These are phyloP conservation scores for Guaruba guarouba DNA, from an alignment of 2,113 vertebrate genomes.

Conservation along the genomic window DNA sequence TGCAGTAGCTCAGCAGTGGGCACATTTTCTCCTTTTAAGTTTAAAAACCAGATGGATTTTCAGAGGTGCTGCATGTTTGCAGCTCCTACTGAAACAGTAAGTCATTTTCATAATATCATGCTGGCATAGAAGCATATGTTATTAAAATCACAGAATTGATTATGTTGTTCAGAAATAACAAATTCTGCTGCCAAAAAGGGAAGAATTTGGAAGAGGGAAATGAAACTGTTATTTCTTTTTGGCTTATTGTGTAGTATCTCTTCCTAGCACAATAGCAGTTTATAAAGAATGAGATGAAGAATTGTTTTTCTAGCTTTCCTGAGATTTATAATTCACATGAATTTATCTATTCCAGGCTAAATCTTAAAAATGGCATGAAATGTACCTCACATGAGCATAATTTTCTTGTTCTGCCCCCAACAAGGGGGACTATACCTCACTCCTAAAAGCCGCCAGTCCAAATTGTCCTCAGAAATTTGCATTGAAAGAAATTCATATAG, in stretches of 20 bases:
- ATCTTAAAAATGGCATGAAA: background rate
- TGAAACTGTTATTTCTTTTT: slow-evolving; percentile 12
- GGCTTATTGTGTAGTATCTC: background rate
- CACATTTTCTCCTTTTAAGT: background rate
- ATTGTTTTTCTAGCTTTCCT: background rate
- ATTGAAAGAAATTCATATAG: background rate
- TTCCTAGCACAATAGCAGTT: background rate
- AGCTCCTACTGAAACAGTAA: slow-evolving; percentile 5
- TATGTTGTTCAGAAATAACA: slow-evolving; percentile 32
- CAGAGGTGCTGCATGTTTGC: background rate
- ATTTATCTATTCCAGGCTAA: background rate
- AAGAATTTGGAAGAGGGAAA: slow-evolving; percentile 5
- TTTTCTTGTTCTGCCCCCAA: background rate
- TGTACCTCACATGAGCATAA: accelerated
- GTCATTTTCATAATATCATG: slow-evolving; percentile 9
- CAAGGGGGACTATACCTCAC: background rate
- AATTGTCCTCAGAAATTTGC: background rate
- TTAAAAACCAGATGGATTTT: background rate
- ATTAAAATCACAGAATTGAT: slow-evolving; percentile 35
- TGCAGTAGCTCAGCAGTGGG: background rate
- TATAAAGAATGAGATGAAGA: background rate
- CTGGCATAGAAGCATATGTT: background rate
- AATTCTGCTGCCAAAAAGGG: background rate
- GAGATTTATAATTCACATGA: background rate
- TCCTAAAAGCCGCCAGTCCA: background rate